Conservation (phyloP, 2,113 vertebrate genomes). For the Hydropotes inermis region DNA sequence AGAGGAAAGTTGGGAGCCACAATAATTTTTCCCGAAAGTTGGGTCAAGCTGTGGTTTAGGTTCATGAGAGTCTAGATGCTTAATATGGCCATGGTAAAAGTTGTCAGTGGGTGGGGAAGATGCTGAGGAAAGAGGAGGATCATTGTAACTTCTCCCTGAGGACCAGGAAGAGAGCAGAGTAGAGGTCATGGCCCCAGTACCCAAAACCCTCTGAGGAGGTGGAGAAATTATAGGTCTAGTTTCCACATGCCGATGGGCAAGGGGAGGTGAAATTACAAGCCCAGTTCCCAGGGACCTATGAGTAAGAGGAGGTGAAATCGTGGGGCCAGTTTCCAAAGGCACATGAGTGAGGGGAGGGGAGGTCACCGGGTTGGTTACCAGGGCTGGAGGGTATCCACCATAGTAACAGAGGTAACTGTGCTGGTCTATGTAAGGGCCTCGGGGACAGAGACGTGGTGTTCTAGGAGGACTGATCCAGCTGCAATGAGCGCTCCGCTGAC, state of each 20-base stretch:
- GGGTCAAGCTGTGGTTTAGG: constrained; percentile 48
- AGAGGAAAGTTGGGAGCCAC: constrained; percentile 1
- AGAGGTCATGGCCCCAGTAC: not conserved
- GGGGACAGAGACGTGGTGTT: not conserved
- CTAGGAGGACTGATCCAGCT: not conserved
- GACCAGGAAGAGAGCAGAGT: constrained; percentile 4
- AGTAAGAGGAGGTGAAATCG: constrained; percentile 34
- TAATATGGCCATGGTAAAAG: not conserved
- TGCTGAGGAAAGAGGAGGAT: not conserved
- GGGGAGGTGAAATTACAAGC: not conserved
- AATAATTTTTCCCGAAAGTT: not conserved
- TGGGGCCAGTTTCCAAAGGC: not conserved
- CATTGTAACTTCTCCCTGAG: constrained; percentile 37
- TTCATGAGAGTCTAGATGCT: constrained; percentile 36
- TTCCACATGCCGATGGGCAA: not conserved
- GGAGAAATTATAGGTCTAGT: not conserved
- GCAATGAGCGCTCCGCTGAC: not conserved
- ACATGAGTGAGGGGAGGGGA: not conserved
- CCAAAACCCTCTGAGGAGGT: constrained; percentile 13
- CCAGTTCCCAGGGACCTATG: not conserved
- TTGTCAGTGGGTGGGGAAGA: not conserved
- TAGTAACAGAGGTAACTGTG: not conserved
- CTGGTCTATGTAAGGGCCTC: not conserved
- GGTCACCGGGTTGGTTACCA: not conserved
- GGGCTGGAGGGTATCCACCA: not conserved